Conservation (phyloP, 2,113 vertebrate species). For the Alethe diademata region DNA sequence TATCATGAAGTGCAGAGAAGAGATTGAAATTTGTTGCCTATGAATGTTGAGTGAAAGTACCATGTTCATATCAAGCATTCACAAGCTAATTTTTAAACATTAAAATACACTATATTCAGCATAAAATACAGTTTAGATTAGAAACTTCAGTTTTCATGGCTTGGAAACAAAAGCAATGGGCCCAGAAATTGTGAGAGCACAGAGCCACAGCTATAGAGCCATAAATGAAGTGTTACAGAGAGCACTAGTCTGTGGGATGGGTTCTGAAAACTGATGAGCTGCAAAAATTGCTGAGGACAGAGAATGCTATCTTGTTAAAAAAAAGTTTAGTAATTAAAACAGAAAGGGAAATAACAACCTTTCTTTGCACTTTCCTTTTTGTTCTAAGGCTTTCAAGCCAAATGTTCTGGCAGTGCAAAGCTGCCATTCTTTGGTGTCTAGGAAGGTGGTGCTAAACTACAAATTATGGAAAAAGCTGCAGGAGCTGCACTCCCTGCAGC, state of each 20-base stretch:
- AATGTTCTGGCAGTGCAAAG: conserved; percentile 76
- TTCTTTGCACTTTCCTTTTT: not conserved
- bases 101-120: not conserved
- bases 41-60: not conserved
- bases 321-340: not conserved
- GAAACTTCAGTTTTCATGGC: not conserved
- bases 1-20: not conserved
- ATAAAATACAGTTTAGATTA: not conserved
- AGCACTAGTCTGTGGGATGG: not conserved
- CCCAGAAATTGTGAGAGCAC: not conserved
- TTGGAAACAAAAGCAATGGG: not conserved
- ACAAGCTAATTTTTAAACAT: not conserved
- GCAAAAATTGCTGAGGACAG: not conserved
- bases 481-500: not conserved
- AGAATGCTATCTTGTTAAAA: not conserved
- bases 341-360: not conserved
- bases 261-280: not conserved
- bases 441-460: conserved; percentile 84
- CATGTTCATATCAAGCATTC: not conserved
- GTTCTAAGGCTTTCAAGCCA: conserved; percentile 67
- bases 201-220: not conserved
- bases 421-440: conserved; percentile 79
- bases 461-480: conserved; percentile 81
- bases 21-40: not conserved
- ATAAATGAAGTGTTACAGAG: not conserved